Base-by-base conservation (phyloP, 2,113 vertebrate species). In the Boulengeromyrus knoepffleri region DNA sequence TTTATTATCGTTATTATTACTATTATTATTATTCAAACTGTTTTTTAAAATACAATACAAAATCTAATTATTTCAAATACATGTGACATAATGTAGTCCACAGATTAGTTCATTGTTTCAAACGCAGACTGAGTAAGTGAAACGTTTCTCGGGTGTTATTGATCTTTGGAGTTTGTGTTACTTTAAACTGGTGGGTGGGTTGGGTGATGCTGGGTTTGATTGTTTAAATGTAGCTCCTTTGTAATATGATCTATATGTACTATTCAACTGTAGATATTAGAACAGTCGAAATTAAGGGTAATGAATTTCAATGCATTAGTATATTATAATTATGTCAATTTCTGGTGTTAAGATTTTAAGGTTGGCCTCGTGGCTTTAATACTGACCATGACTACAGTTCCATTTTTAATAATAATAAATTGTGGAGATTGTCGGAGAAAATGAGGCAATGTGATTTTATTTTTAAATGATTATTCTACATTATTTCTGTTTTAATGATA, bases 201-300 rank as follows among this genome's bases (percentile, higher is more conserved):
- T 85, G 89, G 56, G 39, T 58, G 52, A 70, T 90, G 36, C 27
- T 87, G 83, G 83, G 56, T 62, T 96, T 94, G 95, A 95, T 96
- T 94, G 94, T 95, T 95, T 90, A 87, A 87, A 87, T 87, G 95
- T 94, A 95, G 95, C 96, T 95, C 95, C 95, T 96, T 97, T 95
- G 96, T 96, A 96, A 96, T 97, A 97, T 96, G 96, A 96, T 96
- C 94, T 96, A 95, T 95, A 95, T 86, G 83, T 70, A 96, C 94
- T 96, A 96, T 96, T 96, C 96, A 97, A 96, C 96, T 97, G 96
- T 96, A 97, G 96, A 97, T 97, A 97, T 95, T 97, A 97, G 96
- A 95, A 96, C 95, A 95, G 96, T 56, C 96, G 96, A 53, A 96
- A 96, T 97, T 96, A 94, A 97, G 96, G 95, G 95, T 93, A 95